Base-by-base conservation (phyloP, 2,888 invertebrate species). In the Drosophila tanythrix region DNA sequence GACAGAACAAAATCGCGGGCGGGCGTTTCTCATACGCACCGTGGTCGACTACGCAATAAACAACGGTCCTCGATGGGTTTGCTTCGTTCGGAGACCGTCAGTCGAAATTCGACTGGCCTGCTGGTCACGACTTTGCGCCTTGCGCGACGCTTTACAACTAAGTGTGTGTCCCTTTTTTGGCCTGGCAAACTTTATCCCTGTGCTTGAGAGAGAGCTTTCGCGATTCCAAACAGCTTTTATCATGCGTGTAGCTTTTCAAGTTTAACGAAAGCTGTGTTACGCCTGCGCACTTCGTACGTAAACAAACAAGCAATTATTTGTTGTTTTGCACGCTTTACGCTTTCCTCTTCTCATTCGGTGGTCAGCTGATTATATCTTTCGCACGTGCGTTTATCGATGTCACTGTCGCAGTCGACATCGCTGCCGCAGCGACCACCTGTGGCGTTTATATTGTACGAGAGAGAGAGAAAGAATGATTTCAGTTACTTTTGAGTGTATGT, bases 221-320 rank as follows among this genome's bases (percentile, higher is more conserved):
- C 57, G 50, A 67, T 64, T 61, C 51, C 72, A 72, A 72, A 46
- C 36, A 67, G 76, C 70, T 70, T 76, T 82, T 82, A 46, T 6
- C 6, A 3, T 5, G 15, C 6, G 2, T 10, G 2, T 2, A 80
- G 73, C 76, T 83, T 79, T 70, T 8, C 0, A 70, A 81, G 74
- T 67, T 83, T 18, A 21, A 11, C 25, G 33, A 71, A 83, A 76
- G 83, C 76, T 86, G 55, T 18, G 86, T 31, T 81, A 81, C 83
- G 83, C 81, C 73, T 83, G 83, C 83, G 83, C 72, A 18, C 11
- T 2, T n/a, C 7, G 5, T 27, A 76, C 69, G 76, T 83, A 86
- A 86, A 83, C 86, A 86, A 86, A 83, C 83, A 81, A 69, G 25
- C 48, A 53, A 36, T 31, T 27, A 6, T 35, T 21, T 40, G 56